phyloP scores from a whole-genome alignment of 1,140 invertebrate species.

The Calycopis cecrops region DNA sequence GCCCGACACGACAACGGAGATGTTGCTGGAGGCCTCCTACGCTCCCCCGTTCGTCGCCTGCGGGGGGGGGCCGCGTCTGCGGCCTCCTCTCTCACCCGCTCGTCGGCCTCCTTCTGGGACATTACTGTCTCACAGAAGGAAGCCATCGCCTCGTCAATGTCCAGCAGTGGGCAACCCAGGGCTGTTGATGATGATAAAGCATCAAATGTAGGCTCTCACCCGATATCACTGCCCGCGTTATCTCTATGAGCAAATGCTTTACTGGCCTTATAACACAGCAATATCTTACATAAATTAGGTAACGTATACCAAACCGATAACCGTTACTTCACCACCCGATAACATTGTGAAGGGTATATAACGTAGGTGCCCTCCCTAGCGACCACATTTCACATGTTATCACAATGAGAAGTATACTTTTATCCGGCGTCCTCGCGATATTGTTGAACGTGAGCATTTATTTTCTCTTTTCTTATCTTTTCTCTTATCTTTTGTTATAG shows the following conservation, averaged over 20 bases:
- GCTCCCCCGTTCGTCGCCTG: too few relatives aligned
- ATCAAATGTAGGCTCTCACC: too few relatives aligned
- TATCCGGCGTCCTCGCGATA: not conserved
- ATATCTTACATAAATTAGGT: slow-evolving; percentile 5
- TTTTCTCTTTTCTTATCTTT: not conserved
- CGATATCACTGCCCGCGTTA: too few relatives aligned
- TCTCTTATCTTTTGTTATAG: not conserved
- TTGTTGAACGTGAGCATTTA: not conserved
- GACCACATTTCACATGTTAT: not conserved
- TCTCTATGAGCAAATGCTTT: not conserved
- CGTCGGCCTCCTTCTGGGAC: too few relatives aligned
- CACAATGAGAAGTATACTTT: not conserved
- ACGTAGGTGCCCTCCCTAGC: not conserved
- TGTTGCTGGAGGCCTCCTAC: too few relatives aligned
- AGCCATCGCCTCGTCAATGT: too few relatives aligned
- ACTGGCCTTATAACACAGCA: slow-evolving; percentile 6
- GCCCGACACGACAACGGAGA: too few relatives aligned
- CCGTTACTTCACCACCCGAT: not conserved
- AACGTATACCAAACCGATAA: not conserved
- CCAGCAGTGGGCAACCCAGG: too few relatives aligned
- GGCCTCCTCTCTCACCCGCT: too few relatives aligned
- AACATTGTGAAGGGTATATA: not conserved
- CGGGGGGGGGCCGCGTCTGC: too few relatives aligned
- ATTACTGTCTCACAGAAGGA: too few relatives aligned
- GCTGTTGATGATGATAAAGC: too few relatives aligned